Evolutionary conservation across 2,888 invertebrate species (phyloP), one percentile per base, ranked within the genome.

Genomic region (Orchesella flavescens): DNA sequence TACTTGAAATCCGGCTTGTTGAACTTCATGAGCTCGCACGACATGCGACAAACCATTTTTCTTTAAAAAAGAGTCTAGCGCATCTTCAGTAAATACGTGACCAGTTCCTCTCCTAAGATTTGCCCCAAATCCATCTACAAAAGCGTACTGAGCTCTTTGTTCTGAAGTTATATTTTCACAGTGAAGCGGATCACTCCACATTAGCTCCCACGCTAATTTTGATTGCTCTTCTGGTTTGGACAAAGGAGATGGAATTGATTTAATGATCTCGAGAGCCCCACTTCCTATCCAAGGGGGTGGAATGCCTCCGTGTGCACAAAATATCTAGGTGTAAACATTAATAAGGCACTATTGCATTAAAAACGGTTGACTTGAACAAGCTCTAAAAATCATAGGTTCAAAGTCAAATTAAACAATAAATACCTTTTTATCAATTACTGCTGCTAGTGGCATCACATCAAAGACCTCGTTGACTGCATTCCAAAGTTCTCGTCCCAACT

Each of bases 261-360:
- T 93, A 46, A 94, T 93, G 15, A 93, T 92, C 1, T 92, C 90
- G 55, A 93, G 91, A 34, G 92, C 91, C 0, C 93, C 93, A 87
- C 89, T 89, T 44, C 93, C 93, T 84, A 93, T 90, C 92, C 92
- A 93, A 1, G 93, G 93, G 0, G 94, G 93, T 0, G 94, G 94
- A 80, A 95, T 94, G 9, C 95, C 95, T 17, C 95, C 95, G 90
- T 95, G 95, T 80, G 94, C 94, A 90, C 94, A 95, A 89, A 95
- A 95, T 71, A 95, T 92, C 93, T 94, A 89, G 2, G 88, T 86
- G 68, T 63, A 75, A 4, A 71, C n/a, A 82, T 44, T 15, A 63
- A 34, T n/a, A 34, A 34, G 7, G 34, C 34, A 34, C 3, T 34
- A 34, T 34, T 21, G 34, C 13, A 21, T 23, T 44, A 66, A 9